Base-by-base conservation (phyloP, 2,888 invertebrate species). In the Amphimallon solstitiale region DNA sequence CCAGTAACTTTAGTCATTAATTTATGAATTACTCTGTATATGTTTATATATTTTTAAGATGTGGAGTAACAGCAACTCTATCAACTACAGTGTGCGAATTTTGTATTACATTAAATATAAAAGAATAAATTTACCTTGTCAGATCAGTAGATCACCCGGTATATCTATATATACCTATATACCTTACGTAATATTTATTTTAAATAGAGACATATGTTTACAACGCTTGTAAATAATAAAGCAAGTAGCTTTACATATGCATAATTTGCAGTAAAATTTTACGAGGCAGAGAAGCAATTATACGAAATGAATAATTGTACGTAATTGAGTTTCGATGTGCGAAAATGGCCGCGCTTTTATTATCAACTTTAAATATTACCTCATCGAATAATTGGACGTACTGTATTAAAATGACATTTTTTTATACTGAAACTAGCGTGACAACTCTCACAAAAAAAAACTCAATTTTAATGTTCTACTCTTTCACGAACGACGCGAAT, bases 201-300 rank as follows among this genome's bases (percentile, higher is more conserved):
- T n/a, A n/a, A n/a, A n/a, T n/a, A n/a, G n/a, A n/a, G n/a, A n/a
- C n/a, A n/a, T n/a, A n/a, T n/a, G n/a, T n/a, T n/a, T n/a, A n/a
- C n/a, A n/a, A n/a, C n/a, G n/a, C n/a, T n/a, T n/a, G n/a, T n/a
- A n/a, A n/a, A n/a, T n/a, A n/a, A n/a, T n/a, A n/a, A n/a, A n/a
- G n/a, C 23, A 23, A 23, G 5, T 23, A 23, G 23, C 23, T 23
- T 23, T 23, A 37, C 37, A 17, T 37, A 10, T 38, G 17, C 9
- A 35, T 19, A 52, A 17, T 52, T 35, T 52, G 37, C 37, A 38
- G 46, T 19, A 37, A 48, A 37, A 52, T 52, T 52, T 52, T 52
- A 52, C 37, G 52, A 52, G 52, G 19, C 37, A 17, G 37, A 52
- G 19, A 37, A 3, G 37, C 37, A 37, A 54, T 38, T 54, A 54